Evolutionary conservation across 2,113 vertebrate genomes (phyloP).

Genomic region (Antidorcas marsupialis): DNA sequence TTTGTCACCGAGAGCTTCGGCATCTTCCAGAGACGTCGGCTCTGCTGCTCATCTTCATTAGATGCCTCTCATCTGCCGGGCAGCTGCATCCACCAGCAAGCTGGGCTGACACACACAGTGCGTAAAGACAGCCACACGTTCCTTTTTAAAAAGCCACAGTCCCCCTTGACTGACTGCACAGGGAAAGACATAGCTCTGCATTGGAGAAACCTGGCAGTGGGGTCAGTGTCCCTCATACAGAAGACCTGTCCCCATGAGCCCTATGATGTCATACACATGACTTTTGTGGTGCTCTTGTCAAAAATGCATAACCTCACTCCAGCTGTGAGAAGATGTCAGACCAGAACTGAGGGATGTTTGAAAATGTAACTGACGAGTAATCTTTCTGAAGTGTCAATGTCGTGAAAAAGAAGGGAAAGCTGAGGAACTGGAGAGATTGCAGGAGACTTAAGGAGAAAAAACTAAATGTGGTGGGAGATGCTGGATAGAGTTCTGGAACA

Average conservation of each 20-base stretch:
- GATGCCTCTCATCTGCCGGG: conserved; percentile 69
- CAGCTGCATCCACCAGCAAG: conserved; percentile 71
- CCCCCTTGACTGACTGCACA: background rate
- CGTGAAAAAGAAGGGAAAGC: background rate
- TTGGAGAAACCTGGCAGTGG: background rate
- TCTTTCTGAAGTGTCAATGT: background rate
- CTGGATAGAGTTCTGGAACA: background rate
- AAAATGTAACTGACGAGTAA: background rate
- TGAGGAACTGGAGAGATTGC: background rate
- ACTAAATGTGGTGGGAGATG: background rate
- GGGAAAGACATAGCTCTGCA: background rate
- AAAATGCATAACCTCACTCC: background rate
- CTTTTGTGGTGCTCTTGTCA: background rate
- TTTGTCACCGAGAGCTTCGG: conserved; percentile 73
- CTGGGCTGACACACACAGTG: conserved; percentile 58
- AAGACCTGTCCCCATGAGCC: background rate
- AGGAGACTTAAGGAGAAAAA: background rate
- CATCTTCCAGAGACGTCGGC: conserved; percentile 67
- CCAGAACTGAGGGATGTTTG: background rate
- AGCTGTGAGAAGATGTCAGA: background rate
- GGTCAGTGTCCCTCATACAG: background rate
- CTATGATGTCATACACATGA: background rate
- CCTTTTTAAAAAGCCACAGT: background rate
- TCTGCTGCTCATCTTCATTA: conserved; percentile 71
- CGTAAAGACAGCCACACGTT: background rate